Conservation (phyloP, 2,888 invertebrate genomes). For the Hydropsyche betteni region DNA sequence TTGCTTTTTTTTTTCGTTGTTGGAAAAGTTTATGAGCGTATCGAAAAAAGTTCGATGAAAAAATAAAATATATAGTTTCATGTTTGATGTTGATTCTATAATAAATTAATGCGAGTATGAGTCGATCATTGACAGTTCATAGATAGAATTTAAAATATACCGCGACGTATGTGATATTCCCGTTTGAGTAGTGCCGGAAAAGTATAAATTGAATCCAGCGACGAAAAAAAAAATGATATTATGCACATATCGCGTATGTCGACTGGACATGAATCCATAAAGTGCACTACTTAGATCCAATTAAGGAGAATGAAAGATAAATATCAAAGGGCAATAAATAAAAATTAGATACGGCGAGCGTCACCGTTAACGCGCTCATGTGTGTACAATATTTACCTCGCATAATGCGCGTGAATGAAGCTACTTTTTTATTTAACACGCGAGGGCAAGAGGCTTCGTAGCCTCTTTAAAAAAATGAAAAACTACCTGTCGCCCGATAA, state of each 20-base stretch:
- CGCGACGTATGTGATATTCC: no score
- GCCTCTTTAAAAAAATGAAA: constrained; percentile 22
- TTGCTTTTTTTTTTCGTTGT: not conserved
- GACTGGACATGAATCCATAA: no score
- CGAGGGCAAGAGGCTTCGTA: not conserved
- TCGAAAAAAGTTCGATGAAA: not conserved
- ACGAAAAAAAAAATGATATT: no score
- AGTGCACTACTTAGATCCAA: constrained; percentile 8
- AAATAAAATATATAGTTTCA: not conserved
- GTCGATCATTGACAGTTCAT: no score
- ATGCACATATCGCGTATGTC: no score
- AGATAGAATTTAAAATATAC: no score
- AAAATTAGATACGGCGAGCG: constrained; percentile 27
- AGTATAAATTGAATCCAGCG: no score
- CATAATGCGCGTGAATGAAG: not conserved
- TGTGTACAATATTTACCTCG: not conserved
- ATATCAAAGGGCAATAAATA: constrained; percentile 15
- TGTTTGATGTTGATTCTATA: no score
- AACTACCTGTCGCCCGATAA: constrained; percentile 25
- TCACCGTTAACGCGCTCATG: constrained; percentile 9
- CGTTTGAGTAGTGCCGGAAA: no score
- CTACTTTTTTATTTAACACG: not conserved
- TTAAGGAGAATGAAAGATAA: constrained; percentile 15
- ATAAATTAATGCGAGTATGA: no score
- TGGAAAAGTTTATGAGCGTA: not conserved